These are phyloP conservation scores for Aegypius monachus DNA, from an alignment of 2,113 vertebrate species.

Conservation along the genomic window DNA sequence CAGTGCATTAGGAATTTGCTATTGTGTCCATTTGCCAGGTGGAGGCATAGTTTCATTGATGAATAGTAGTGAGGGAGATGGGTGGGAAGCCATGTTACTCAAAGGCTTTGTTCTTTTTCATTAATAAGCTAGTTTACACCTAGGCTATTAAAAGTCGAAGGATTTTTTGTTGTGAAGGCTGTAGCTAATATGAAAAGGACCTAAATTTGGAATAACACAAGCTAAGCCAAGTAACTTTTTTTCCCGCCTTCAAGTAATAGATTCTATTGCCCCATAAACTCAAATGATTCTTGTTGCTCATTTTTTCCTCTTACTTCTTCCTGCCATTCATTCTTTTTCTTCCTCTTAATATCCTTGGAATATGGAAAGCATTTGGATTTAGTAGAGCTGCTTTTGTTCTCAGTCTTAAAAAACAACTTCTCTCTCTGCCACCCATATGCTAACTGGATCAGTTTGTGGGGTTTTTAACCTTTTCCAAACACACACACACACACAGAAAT, in stretches of 20 bases:
- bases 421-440: background rate
- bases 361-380: conserved; percentile 25
- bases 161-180: background rate
- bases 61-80: background rate
- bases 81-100: background rate
- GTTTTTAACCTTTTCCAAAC: background rate
- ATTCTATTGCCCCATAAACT: background rate
- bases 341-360: background rate
- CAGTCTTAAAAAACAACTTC: background rate
- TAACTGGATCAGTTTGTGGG: background rate
- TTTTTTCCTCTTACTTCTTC: background rate
- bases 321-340: background rate
- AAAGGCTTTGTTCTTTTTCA: conserved; percentile 1
- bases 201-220: background rate
- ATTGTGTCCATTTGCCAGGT: background rate
- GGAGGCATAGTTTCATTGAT: background rate
- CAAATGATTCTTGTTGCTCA: background rate
- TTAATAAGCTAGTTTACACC: background rate
- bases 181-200: background rate
- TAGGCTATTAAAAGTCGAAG: background rate
- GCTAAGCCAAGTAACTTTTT: background rate
- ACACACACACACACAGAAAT: background rate
- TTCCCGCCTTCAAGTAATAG: background rate
- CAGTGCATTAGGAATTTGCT: background rate
- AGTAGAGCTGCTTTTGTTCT: conserved; percentile 6